Conservation (phyloP, 2,113 vertebrate species). For the Crotalus helleri region DNA sequence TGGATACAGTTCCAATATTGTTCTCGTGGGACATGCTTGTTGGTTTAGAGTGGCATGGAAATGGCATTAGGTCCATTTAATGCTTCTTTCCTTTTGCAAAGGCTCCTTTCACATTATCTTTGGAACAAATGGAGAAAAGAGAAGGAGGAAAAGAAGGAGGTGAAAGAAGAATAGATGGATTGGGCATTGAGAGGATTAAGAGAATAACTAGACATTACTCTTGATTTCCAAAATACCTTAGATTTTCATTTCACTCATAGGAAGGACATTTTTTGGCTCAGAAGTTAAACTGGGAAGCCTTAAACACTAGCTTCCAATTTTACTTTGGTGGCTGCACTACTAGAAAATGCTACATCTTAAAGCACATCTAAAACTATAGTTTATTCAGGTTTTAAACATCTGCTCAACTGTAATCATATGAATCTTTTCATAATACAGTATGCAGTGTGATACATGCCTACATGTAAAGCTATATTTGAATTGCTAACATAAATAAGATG, state of each 20-base stretch:
- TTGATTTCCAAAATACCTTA: neutral
- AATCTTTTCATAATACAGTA: neutral
- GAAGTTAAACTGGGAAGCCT: neutral
- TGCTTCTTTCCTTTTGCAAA: neutral
- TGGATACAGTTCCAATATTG: neutral
- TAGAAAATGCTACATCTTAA: conserved; percentile 10
- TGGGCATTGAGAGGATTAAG: neutral
- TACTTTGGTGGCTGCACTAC: neutral
- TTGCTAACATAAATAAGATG: conserved; percentile 1
- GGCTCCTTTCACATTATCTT: neutral
- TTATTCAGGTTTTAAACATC: neutral
- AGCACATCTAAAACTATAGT: conserved; percentile 8
- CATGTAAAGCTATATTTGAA: conserved; percentile 10
- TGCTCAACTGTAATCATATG: neutral
- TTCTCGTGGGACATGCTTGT: neutral
- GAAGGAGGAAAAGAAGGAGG: neutral
- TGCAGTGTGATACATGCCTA: neutral
- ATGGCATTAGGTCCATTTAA: neutral
- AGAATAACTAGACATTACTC: neutral
- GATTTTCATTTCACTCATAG: neutral
- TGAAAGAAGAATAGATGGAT: neutral
- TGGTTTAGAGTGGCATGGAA: neutral
- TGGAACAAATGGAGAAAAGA: neutral
- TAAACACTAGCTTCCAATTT: neutral
- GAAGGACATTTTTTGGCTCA: neutral